phyloP scores from a whole-genome alignment of 2,797 vertebrate species.

The Tachyglossus aculeatus region DNA sequence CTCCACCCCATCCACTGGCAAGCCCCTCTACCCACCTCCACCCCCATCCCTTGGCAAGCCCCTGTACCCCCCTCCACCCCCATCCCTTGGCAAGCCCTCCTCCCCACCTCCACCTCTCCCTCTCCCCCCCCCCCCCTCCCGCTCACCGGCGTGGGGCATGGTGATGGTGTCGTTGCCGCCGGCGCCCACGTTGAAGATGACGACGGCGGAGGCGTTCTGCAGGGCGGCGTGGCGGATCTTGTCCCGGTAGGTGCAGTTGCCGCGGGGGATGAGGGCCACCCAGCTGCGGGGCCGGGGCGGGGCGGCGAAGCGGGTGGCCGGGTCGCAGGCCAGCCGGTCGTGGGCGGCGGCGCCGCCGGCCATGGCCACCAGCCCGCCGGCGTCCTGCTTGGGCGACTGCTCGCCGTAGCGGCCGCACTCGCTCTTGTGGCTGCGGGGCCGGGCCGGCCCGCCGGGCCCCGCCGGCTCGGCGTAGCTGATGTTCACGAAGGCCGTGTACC shows the following conservation, averaged over 20 bases:
- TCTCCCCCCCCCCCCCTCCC: neutral
- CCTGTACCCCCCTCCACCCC: neutral
- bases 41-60: neutral
- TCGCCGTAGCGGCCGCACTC: constrained; percentile 97
- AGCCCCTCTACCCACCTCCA: neutral
- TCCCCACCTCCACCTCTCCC: neutral
- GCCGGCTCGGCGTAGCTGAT: constrained; percentile 90
- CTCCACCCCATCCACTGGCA: neutral
- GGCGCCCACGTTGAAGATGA: constrained; percentile 92
- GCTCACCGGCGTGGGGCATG: constrained; percentile 92
- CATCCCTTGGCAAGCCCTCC: neutral
- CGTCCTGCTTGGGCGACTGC: constrained; percentile 93
- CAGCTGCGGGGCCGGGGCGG: constrained; percentile 76
- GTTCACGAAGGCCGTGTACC: constrained; percentile 98
- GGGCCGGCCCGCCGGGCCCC: constrained; percentile 57
- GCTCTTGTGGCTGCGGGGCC: constrained; percentile 86
- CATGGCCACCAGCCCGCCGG: constrained; percentile 84
- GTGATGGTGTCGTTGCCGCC: constrained; percentile 92
- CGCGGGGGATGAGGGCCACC: constrained; percentile 91
- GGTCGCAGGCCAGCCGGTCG: constrained; percentile 89
- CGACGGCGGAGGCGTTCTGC: constrained; percentile 92
- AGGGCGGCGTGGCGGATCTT: constrained; percentile 88
- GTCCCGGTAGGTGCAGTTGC: constrained; percentile 89
- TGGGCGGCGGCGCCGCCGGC: constrained; percentile 72
- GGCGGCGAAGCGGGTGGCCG: constrained; percentile 80